Evolutionary conservation across 1,140 invertebrate genomes (phyloP).

Genomic region (Lysiphlebus fabarum): DNA sequence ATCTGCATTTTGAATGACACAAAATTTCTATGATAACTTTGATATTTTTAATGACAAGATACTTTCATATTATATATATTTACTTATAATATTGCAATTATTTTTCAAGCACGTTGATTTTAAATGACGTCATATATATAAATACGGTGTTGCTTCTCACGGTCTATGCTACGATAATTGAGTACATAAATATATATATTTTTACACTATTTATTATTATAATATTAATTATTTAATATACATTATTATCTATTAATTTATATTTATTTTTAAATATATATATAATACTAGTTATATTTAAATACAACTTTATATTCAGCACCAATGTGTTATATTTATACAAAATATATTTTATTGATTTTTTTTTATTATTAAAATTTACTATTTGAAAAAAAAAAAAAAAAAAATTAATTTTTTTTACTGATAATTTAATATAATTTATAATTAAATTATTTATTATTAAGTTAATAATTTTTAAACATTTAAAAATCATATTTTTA

Average conservation of each 20-base stretch:
- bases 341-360: neutral
- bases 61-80: constrained; percentile 33
- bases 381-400: neutral
- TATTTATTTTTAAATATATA: too few species aligned
- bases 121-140: constrained; percentile 42
- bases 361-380: neutral
- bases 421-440: neutral
- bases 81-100: constrained; percentile 49
- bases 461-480: neutral
- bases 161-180: constrained; percentile 39
- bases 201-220: constrained; percentile 29
- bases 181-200: too few species aligned
- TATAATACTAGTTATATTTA: too few species aligned
- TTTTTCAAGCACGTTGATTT: constrained; percentile 47
- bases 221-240: too few species aligned
- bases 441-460: neutral
- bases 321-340: neutral
- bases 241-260: too few species aligned
- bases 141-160: constrained; percentile 46
- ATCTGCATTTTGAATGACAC: constrained; percentile 51
- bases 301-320: neutral
- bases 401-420: neutral
- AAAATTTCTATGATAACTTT: constrained; percentile 48
- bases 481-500: neutral
- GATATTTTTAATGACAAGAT: constrained; percentile 49